Evolutionary conservation across 2,113 vertebrate genomes (phyloP).

Genomic region (Meriones unguiculatus): DNA sequence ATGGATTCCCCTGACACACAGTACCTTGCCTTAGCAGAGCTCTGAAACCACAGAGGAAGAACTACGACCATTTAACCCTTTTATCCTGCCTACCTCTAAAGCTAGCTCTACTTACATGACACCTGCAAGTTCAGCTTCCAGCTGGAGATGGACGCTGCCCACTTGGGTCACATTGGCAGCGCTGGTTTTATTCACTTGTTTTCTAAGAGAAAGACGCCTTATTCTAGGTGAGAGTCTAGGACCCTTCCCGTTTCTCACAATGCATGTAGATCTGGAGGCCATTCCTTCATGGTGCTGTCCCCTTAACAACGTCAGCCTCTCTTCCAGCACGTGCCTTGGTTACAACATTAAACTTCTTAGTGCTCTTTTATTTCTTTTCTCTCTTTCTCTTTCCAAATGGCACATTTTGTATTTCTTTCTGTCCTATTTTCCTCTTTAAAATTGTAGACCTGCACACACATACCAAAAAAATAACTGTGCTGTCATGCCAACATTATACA

Average conservation of each 20-base stretch:
- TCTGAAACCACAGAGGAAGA: neutral
- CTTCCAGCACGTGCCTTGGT: neutral
- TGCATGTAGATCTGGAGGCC: neutral
- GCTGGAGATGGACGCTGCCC: neutral
- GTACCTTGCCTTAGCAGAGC: neutral
- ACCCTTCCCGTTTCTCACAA: neutral
- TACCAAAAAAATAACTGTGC: neutral
- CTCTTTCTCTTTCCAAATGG: neutral
- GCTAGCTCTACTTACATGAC: neutral
- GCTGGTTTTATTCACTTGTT: neutral
- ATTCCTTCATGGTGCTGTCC: neutral
- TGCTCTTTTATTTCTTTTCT: neutral
- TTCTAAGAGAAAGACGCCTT: neutral
- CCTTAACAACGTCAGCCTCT: neutral
- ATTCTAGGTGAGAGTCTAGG: no score
- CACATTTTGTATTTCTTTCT: neutral
- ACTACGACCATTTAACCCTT: no score
- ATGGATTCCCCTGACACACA: neutral
- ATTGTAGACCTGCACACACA: neutral
- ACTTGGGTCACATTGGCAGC: neutral
- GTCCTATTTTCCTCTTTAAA: neutral
- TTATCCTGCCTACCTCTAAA: neutral
- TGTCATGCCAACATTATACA: neutral
- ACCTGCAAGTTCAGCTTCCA: neutral
- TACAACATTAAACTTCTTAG: neutral